These are phyloP conservation scores for Chromis chromis DNA, from an alignment of 2,797 vertebrate species.

Conservation along the genomic window DNA sequence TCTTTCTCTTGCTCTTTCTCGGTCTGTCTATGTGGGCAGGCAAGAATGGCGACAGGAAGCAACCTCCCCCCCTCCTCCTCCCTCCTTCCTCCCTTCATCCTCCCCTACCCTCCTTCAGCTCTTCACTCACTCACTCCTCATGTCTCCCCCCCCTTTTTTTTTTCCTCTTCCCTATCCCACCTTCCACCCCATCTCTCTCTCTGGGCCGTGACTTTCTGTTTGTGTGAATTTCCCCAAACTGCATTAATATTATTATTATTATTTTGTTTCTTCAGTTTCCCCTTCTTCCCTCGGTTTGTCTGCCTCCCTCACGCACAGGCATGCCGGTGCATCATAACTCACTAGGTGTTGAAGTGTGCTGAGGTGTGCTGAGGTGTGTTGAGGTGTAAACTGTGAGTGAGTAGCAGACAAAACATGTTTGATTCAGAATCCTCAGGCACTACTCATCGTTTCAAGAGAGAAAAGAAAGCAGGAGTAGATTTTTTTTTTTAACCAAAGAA, in stretches of 20 bases:
- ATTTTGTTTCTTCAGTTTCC: neutral
- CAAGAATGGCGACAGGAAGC: conserved; percentile 87
- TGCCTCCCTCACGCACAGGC: conserved; percentile 60
- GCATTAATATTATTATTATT: neutral
- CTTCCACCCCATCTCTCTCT: conserved; percentile 34
- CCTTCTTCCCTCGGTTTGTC: conserved; percentile 15
- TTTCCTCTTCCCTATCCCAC: conserved; percentile 44
- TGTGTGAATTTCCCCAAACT: conserved; percentile 54
- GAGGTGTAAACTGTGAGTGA: conserved; percentile 71
- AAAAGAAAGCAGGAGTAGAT: conserved; percentile 26
- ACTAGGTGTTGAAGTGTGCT: conserved; percentile 66
- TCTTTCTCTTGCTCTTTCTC: conserved; percentile 68
- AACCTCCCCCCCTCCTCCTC: conserved; percentile 38
- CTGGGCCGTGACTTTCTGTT: conserved; percentile 46
- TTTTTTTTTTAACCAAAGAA: conserved; percentile 58
- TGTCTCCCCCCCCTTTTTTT: neutral
- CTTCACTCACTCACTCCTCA: conserved; percentile 62
- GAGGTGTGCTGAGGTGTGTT: conserved; percentile 74
- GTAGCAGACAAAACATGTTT: conserved; percentile 77
- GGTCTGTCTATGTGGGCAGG: conserved; percentile 86
- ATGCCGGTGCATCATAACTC: conserved; percentile 74
- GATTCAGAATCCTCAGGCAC: conserved; percentile 58
- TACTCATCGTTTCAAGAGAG: conserved; percentile 47
- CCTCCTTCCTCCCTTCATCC: conserved; percentile 62
- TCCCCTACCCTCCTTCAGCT: conserved; percentile 64